Conservation (phyloP, 1,140 invertebrate species). For the Pantala flavescens region DNA sequence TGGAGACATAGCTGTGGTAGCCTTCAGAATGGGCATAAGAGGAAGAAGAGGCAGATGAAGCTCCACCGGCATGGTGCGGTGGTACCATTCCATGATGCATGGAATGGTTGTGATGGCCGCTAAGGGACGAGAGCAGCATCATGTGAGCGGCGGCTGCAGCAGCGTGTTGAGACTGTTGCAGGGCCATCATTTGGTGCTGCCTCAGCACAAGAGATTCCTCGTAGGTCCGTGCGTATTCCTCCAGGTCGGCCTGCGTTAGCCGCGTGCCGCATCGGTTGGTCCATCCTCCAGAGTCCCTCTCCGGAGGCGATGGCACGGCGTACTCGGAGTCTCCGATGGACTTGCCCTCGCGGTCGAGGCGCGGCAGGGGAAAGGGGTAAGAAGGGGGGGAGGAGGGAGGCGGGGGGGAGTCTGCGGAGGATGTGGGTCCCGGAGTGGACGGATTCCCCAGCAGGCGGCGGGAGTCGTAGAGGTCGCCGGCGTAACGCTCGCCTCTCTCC, state of each 20-base stretch:
- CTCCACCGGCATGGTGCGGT: neutral
- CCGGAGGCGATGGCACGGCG: conserved; percentile 61
- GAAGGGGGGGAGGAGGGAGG: neutral
- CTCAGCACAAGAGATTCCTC: conserved; percentile 40
- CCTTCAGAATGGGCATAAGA: conserved; percentile 72
- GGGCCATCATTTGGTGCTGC: conserved; percentile 24
- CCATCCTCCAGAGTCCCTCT: conserved; percentile 42
- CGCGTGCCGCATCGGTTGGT: conserved; percentile 24
- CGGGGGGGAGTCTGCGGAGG: neutral
- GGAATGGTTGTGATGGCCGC: neutral
- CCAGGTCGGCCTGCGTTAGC: conserved; percentile 54
- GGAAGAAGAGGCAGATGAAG: conserved; percentile 26
- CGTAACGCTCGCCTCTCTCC: conserved; percentile 60
- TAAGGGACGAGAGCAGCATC: neutral
- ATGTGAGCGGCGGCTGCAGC: neutral
- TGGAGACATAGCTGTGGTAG: conserved; percentile 71
- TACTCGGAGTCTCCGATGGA: conserved; percentile 55
- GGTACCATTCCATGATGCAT: neutral
- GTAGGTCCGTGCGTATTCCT: conserved; percentile 55
- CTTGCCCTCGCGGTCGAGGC: conserved; percentile 54
- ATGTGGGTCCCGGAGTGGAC: conserved; percentile 26
- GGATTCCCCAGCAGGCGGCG: conserved; percentile 29
- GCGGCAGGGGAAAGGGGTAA: conserved; percentile 33
- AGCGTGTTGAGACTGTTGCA: conserved; percentile 10
- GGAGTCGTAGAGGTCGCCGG: conserved; percentile 39